Percentiles rank a stretch among this genome's conserved stretches.
Conservation (phyloP, 2,113 vertebrate genomes). For the Varanus salvator region DNA sequence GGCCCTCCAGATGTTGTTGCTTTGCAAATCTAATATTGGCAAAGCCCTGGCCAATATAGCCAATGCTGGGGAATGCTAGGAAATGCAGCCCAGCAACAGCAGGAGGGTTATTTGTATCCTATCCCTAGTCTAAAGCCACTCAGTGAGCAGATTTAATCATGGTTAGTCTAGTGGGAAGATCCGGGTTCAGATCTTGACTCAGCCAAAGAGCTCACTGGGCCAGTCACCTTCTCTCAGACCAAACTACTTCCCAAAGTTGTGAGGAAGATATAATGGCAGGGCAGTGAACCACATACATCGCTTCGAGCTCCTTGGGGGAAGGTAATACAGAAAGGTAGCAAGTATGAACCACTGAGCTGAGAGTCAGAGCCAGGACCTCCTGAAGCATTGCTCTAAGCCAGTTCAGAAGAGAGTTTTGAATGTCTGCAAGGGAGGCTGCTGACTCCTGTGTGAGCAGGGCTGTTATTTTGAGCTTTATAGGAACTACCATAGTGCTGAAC, state of each 20-base stretch:
- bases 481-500: too few relatives aligned
- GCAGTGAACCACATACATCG: background rate
- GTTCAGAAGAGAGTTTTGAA: too few relatives aligned
- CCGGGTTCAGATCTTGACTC: background rate
- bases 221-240: background rate
- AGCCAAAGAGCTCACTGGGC: background rate
- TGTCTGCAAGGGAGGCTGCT: too few relatives aligned
- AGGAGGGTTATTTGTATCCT: background rate
- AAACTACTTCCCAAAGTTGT: background rate
- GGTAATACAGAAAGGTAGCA: too few relatives aligned
- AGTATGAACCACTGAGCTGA: too few relatives aligned
- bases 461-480: too few relatives aligned
- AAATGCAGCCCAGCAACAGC: background rate
- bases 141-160: background rate
- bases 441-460: too few relatives aligned
- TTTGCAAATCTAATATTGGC: background rate
- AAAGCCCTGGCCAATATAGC: background rate
- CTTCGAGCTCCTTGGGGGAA: background rate
- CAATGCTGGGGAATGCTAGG: background rate
- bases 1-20: background rate
- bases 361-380: too few relatives aligned
- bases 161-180: background rate
- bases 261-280: background rate
- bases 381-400: too few relatives aligned
- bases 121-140: background rate